These are phyloP conservation scores for Plumapathes pennacea DNA, from an alignment of 92 coral and sea anemone genomes.

Conservation along the genomic window DNA sequence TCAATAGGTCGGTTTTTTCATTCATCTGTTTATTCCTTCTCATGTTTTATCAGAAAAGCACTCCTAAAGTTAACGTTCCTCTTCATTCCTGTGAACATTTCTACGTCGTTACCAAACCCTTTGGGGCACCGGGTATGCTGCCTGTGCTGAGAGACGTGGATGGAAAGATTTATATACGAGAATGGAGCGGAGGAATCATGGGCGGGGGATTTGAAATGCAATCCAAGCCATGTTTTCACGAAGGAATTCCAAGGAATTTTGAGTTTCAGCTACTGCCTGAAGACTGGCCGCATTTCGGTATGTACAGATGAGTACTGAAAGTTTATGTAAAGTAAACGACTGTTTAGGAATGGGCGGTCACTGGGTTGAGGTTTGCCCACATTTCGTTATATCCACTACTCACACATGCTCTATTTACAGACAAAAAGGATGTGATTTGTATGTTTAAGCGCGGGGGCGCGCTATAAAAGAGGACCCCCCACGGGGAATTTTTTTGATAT, in stretches of 20 bases:
- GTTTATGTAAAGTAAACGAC: not conserved
- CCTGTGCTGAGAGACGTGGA: constrained; percentile 87
- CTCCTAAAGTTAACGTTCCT: constrained; percentile 76
- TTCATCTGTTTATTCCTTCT: not conserved
- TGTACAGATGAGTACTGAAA: constrained; percentile 1
- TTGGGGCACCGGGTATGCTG: constrained; percentile 47
- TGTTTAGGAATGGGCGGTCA: too few relatives aligned
- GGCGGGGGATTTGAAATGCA: constrained; percentile 87
- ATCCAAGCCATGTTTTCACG: constrained; percentile 79
- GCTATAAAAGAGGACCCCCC: too few relatives aligned
- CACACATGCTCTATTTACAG: too few relatives aligned
- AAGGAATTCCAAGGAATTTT: constrained; percentile 74
- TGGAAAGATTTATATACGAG: constrained; percentile 68
- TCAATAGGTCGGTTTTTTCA: not conserved
- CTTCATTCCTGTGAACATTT: constrained; percentile 93
- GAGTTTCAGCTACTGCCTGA: constrained; percentile 93
- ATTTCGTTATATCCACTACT: too few relatives aligned
- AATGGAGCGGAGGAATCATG: constrained; percentile 86
- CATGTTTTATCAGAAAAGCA: constrained; percentile 59
- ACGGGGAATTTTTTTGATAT: too few relatives aligned
- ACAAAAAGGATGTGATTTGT: too few relatives aligned
- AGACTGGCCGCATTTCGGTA: constrained; percentile 98
- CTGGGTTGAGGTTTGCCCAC: too few relatives aligned
- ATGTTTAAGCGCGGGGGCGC: too few relatives aligned
- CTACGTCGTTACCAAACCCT: constrained; percentile 82